phyloP scores from a whole-genome alignment of 2,888 invertebrate species.

The Epirrita christyi region DNA sequence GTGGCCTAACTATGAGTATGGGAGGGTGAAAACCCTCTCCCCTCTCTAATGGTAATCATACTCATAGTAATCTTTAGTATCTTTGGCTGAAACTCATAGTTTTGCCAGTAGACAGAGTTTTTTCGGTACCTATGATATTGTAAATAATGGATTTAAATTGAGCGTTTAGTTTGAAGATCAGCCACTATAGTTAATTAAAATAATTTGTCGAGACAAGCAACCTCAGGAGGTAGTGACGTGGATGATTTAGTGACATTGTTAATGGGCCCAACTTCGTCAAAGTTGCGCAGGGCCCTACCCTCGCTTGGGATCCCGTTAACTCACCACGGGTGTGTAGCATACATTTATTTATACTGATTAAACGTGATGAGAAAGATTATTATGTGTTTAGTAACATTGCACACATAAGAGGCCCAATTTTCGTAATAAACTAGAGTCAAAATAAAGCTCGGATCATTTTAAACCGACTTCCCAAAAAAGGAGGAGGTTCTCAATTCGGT shows the following conservation, averaged over 20 bases:
- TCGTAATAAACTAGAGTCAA: too few species aligned
- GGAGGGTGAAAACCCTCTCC: background rate
- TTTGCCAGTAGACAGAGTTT: background rate
- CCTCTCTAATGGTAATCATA: too few species aligned
- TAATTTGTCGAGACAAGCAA: conserved; percentile 63
- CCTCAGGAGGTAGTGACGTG: conserved; percentile 61
- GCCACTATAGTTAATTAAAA: conserved; percentile 61
- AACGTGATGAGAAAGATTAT: conserved; percentile 24
- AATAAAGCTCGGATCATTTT: too few species aligned
- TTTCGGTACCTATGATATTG: background rate
- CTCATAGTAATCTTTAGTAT: background rate
- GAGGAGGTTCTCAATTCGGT: too few species aligned
- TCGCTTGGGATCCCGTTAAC: conserved; percentile 44
- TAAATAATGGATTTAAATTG: background rate
- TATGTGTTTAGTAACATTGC: conserved; percentile 10
- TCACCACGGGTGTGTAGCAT: conserved; percentile 48
- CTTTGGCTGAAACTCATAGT: background rate
- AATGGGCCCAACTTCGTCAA: conserved; percentile 74
- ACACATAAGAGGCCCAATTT: too few species aligned
- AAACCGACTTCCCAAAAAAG: too few species aligned
- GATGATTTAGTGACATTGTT: conserved; percentile 76
- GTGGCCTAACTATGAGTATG: too few species aligned
- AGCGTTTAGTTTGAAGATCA: background rate
- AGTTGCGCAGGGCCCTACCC: conserved; percentile 52
- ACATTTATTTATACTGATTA: conserved; percentile 46